A percentile compares a stretch with the other conserved stretches of the same genome.
Conservation (phyloP, 2,113 vertebrate species). For the Eptesicus fuscus region DNA sequence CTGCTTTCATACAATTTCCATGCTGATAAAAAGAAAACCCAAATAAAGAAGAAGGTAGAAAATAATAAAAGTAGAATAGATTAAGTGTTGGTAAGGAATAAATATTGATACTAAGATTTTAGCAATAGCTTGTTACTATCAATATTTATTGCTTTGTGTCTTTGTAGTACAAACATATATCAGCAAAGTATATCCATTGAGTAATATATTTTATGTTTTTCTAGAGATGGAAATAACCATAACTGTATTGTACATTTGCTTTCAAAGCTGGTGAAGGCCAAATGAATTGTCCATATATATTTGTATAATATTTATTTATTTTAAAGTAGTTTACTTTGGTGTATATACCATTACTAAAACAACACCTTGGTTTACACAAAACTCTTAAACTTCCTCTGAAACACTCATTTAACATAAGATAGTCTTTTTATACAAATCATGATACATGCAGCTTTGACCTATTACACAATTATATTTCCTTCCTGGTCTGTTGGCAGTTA, state of each 20-base stretch:
- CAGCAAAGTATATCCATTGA: neutral
- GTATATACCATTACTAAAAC: neutral
- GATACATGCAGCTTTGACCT: neutral
- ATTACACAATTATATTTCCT: constrained; percentile 47
- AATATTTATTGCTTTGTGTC: neutral
- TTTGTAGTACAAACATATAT: neutral
- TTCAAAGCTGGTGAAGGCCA: neutral
- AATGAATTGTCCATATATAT: neutral
- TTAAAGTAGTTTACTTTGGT: neutral
- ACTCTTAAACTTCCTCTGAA: constrained; percentile 6
- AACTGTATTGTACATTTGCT: neutral
- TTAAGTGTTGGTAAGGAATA: neutral
- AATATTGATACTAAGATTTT: neutral
- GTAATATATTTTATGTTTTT: constrained; percentile 7
- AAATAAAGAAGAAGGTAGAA: neutral
- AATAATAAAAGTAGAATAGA: neutral
- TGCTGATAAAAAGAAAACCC: neutral
- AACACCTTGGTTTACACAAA: neutral
- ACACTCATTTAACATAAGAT: neutral
- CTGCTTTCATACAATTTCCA: neutral
- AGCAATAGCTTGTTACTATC: neutral
- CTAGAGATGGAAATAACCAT: neutral
- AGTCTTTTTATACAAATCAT: constrained; percentile 20
- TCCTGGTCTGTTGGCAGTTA: constrained; percentile 35
- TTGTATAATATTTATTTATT: neutral